Evolutionary conservation across 2,113 vertebrate genomes (phyloP).

Genomic region (Leucopsar rothschildi): DNA sequence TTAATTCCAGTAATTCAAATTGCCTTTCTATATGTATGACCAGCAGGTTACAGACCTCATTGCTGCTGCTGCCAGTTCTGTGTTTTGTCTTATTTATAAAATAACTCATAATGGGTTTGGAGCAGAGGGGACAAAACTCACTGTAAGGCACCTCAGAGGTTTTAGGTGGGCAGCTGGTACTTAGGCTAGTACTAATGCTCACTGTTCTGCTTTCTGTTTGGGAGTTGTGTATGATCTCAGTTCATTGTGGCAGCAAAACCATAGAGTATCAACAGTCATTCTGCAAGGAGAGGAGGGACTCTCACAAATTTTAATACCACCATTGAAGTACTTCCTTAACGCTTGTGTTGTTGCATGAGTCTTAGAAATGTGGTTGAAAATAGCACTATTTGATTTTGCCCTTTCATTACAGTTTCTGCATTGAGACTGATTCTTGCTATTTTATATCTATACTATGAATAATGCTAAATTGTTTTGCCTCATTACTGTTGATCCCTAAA

Average conservation of each 20-base stretch:
- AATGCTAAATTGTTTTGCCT: not conserved
- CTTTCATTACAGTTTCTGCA: not conserved
- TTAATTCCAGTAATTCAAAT: not conserved
- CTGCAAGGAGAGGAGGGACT: not conserved
- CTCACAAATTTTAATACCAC: not conserved
- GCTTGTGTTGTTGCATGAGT: not conserved
- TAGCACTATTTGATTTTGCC: not conserved
- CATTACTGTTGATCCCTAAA: not conserved
- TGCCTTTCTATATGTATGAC: not conserved
- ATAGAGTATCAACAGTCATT: not conserved
- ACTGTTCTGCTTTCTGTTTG: not conserved
- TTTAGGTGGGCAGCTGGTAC: not conserved
- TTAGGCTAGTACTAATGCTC: not conserved
- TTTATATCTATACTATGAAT: not conserved
- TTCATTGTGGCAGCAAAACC: not conserved
- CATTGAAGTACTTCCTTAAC: not conserved
- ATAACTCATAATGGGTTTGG: not conserved
- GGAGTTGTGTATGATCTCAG: not conserved
- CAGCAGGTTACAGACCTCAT: not conserved
- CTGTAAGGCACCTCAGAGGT: not conserved
- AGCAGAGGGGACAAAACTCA: not conserved
- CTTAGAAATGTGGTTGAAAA: not conserved
- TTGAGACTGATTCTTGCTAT: not conserved
- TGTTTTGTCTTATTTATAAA: not conserved
- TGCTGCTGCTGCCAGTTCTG: not conserved